A percentile compares a stretch with the other conserved stretches of the same genome.
phyloP scores from a whole-genome alignment of 2,797 vertebrate species.

The Myiotriccus ornatus region DNA sequence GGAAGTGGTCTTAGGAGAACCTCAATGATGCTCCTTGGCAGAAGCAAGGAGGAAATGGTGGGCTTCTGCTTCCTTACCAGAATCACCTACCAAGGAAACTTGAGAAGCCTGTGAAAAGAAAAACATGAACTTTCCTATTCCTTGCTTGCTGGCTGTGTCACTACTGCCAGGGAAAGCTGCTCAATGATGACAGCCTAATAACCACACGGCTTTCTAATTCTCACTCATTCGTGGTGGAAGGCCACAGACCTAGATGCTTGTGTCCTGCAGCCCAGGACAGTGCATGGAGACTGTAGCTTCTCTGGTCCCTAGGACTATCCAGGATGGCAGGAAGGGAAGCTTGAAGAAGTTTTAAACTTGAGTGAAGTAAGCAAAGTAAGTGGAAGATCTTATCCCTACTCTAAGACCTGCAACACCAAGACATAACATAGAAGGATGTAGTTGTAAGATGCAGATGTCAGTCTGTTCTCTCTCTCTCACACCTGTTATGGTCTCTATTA shows the following conservation, averaged over 20 bases:
- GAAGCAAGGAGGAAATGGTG: neutral
- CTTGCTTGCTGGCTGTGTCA: neutral
- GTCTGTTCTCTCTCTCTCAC: neutral
- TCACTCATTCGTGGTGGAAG: neutral
- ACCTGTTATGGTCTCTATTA: neutral
- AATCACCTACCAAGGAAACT: neutral
- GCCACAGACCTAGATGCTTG: neutral
- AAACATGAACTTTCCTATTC: neutral
- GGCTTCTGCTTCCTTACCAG: neutral
- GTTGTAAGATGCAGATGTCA: neutral
- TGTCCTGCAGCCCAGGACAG: neutral
- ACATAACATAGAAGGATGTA: neutral
- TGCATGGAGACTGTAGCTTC: neutral
- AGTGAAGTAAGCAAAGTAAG: neutral
- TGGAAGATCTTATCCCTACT: neutral
- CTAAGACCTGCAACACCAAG: neutral
- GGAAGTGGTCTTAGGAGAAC: neutral
- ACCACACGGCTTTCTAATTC: neutral
- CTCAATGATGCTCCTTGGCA: neutral
- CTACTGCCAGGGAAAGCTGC: neutral
- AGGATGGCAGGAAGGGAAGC: neutral
- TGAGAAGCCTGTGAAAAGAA: neutral
- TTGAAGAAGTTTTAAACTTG: neutral
- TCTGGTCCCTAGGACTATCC: neutral
- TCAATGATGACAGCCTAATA: neutral